Conservation (phyloP, 1,140 invertebrate species). For the Pinna nobilis region DNA sequence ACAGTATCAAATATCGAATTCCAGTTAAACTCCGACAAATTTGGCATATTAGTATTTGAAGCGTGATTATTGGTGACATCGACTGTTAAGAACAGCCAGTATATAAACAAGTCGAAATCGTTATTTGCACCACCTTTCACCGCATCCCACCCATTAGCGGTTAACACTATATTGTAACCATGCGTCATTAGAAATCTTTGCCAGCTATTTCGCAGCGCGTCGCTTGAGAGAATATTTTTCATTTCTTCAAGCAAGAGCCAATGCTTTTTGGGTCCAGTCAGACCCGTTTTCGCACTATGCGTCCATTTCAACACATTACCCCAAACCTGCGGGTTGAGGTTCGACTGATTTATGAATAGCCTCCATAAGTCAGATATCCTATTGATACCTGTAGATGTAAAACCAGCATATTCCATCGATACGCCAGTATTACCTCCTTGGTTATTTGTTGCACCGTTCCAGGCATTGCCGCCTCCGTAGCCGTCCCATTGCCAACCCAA, state of each 20-base stretch:
- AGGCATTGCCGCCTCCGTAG: too few relatives aligned
- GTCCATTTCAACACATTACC: conserved; percentile 17
- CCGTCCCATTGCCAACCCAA: too few relatives aligned
- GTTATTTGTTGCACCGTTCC: too few relatives aligned
- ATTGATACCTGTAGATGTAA: conserved; percentile 4
- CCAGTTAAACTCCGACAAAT: not conserved
- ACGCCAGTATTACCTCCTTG: too few relatives aligned
- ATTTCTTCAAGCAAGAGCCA: conserved; percentile 22
- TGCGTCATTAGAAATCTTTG: conserved; percentile 5
- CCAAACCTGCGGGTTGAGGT: not conserved
- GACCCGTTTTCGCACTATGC: conserved; percentile 4
- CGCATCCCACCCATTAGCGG: conserved; percentile 10
- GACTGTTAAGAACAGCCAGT: conserved; percentile 8
- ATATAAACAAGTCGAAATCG: not conserved
- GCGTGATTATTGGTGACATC: not conserved
- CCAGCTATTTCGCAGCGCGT: conserved; percentile 17
- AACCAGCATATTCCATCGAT: not conserved
- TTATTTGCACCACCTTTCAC: conserved; percentile 18
- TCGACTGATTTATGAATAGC: conserved; percentile 10
- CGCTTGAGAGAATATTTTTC: conserved; percentile 11
- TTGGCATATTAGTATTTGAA: not conserved
- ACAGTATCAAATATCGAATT: not conserved
- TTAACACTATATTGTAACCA: not conserved
- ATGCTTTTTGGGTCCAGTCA: not conserved
- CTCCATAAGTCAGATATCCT: conserved; percentile 26